These are phyloP conservation scores for Chelonoidis abingdonii DNA, from an alignment of 2,113 vertebrate genomes.

Conservation along the genomic window DNA sequence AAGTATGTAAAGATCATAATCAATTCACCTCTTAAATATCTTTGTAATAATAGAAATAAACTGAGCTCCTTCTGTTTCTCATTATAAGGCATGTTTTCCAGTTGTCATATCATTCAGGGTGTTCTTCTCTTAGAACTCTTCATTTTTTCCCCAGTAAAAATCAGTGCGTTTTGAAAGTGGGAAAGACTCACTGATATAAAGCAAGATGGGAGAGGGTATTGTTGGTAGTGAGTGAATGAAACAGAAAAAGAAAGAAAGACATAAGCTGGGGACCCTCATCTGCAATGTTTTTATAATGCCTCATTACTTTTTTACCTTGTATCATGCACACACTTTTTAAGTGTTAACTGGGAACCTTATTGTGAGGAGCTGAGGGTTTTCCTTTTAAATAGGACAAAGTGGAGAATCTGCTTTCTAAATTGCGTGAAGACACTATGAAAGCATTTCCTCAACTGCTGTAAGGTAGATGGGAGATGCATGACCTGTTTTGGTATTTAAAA, in stretches of 20 bases:
- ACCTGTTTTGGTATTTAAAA: conserved; percentile 3
- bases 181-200: not conserved
- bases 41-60: not conserved
- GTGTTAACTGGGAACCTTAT: not conserved
- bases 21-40: not conserved
- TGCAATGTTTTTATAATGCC: not conserved
- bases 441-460: not conserved
- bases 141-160: not conserved
- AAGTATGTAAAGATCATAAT: not conserved
- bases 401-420: conserved; percentile 1
- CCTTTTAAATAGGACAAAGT: conserved; percentile 35
- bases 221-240: not conserved
- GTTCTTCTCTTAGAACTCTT: not conserved
- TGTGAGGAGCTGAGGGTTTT: not conserved
- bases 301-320: not conserved
- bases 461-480: not conserved
- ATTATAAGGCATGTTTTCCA: no score
- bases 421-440: not conserved
- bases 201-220: not conserved
- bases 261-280: not conserved
- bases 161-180: not conserved
- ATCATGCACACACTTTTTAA: not conserved
- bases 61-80: no score
- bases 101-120: not conserved
- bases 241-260: not conserved